These are phyloP conservation scores for Pachyseris speciosa DNA, from an alignment of 64 coral and sea anemone species.

Conservation along the genomic window DNA sequence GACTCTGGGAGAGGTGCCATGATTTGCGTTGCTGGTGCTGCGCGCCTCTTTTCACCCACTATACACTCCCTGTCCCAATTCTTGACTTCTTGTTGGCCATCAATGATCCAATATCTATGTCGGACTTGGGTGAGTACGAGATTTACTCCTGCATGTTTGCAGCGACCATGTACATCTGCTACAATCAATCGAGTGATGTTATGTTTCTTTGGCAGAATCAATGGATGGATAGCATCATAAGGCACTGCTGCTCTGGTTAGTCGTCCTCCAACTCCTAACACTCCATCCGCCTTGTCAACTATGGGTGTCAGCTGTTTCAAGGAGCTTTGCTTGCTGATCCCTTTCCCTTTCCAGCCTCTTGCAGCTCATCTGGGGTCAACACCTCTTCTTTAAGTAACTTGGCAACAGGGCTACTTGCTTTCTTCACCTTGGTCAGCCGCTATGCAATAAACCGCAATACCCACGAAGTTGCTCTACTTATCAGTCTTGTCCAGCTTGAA, in stretches of 20 bases:
- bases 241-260: background rate
- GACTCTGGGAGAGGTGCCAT: constrained; percentile 12
- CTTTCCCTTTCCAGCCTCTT: constrained; percentile 19
- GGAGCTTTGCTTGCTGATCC: background rate
- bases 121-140: background rate
- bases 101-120: constrained; percentile 30
- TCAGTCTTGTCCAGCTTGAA: constrained; percentile 26
- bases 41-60: background rate
- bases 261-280: constrained; percentile 36
- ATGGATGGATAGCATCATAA: background rate
- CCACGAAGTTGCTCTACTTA: background rate
- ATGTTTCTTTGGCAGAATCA: constrained; percentile 23
- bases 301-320: background rate
- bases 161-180: background rate
- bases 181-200: background rate
- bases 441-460: constrained; percentile 23
- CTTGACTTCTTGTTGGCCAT: constrained; percentile 30
- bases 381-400: no score
- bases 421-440: constrained; percentile 7
- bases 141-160: constrained; percentile 36
- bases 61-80: background rate
- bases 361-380: background rate
- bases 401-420: background rate
- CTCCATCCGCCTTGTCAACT: background rate
- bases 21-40: background rate